These are phyloP conservation scores for Atherinomorus stipes DNA, from an alignment of 2,113 vertebrate genomes.

Conservation along the genomic window DNA sequence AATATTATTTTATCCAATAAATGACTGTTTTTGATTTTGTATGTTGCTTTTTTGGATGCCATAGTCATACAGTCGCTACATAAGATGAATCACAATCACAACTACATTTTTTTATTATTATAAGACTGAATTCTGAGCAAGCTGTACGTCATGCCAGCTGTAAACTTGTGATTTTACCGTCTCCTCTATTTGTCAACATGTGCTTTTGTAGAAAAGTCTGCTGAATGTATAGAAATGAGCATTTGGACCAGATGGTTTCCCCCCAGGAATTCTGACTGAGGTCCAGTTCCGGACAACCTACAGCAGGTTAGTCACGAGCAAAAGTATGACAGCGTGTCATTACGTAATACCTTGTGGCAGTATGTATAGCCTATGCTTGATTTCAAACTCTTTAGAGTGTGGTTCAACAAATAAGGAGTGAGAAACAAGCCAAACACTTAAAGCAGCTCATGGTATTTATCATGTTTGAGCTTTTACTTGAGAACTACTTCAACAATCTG, in stretches of 20 bases:
- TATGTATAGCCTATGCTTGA: constrained; percentile 21
- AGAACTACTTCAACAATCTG: not conserved
- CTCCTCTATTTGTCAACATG: constrained; percentile 34
- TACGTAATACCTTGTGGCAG: constrained; percentile 13
- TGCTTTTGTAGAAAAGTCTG: constrained; percentile 43
- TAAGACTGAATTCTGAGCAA: too few relatives aligned
- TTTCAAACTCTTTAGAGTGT: not conserved
- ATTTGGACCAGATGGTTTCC: constrained; percentile 73
- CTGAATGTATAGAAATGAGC: constrained; percentile 75
- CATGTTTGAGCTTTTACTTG: not conserved
- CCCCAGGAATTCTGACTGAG: constrained; percentile 65
- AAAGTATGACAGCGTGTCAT: constrained; percentile 29
- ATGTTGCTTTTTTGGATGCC: not conserved
- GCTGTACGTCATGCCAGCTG: constrained; percentile 4
- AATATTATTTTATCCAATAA: constrained; percentile 26
- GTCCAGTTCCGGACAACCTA: constrained; percentile 74
- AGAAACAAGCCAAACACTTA: constrained; percentile 8
- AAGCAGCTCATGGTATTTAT: not conserved
- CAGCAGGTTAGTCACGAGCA: constrained; percentile 67
- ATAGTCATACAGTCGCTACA: not conserved
- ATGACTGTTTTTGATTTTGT: constrained; percentile 5
- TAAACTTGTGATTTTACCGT: constrained; percentile 4
- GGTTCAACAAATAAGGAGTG: not conserved
- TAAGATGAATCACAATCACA: not conserved
- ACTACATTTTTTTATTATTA: not conserved